These are phyloP conservation scores for Myrmecophaga tridactyla DNA, from an alignment of 2,113 vertebrate species.

Conservation along the genomic window DNA sequence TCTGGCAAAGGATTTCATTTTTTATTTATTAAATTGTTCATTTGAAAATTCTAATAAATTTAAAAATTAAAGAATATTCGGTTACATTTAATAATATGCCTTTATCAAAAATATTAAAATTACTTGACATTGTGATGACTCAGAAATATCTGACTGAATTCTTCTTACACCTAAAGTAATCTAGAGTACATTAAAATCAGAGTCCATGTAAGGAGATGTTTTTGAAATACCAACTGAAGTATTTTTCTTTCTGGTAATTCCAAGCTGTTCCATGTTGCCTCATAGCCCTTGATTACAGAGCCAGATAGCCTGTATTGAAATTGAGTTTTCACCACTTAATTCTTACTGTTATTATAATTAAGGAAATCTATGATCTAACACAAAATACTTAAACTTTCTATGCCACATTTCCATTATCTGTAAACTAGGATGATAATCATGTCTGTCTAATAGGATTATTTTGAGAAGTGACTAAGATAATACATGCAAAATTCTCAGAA, in stretches of 20 bases:
- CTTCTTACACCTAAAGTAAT: background rate
- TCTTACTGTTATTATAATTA: background rate
- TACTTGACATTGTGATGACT: background rate
- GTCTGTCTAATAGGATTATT: background rate
- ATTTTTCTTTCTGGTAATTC: slow-evolving; percentile 21
- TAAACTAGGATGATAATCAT: background rate
- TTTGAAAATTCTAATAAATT: background rate
- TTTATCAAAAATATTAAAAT: slow-evolving; percentile 30
- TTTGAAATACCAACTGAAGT: background rate
- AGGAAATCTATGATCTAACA: background rate
- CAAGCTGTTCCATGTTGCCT: background rate
- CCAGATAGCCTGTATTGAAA: background rate
- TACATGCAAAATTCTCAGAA: background rate
- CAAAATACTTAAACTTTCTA: background rate
- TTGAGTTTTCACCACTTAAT: background rate
- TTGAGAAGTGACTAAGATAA: slow-evolving; percentile 18
- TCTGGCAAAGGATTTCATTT: background rate
- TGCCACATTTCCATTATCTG: background rate
- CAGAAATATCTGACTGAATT: background rate
- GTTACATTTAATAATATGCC: background rate
- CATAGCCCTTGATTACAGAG: slow-evolving; percentile 13
- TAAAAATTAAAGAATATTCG: background rate
- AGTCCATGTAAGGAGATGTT: background rate
- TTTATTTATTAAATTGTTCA: slow-evolving; percentile 17
- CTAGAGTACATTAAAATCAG: slow-evolving; percentile 7